Base-by-base conservation (phyloP, 2,888 invertebrate genomes). In the Ochropacha duplaris region DNA sequence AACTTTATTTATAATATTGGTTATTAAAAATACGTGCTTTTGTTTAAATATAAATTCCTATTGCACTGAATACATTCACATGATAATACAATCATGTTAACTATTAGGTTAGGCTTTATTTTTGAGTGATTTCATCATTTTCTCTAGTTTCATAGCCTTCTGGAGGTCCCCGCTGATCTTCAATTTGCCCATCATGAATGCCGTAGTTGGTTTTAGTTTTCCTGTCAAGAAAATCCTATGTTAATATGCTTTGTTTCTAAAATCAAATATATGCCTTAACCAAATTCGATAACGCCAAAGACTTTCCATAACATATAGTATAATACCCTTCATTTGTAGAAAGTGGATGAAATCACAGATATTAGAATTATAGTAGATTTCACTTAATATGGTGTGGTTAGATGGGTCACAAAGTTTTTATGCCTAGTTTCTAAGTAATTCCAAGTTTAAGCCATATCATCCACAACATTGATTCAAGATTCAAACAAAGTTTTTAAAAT, bases 171-270 rank as follows among this genome's bases (percentile, higher is more conserved):
- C 99, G 65, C 94, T 94, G 69, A 99, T 97, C 91, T 98, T 99
- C 71, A 99, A 90, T 88, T 98, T 99, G 55, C 99, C 99, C 81
- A 96, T 96, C 98, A 99, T 98, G 87, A 98, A 99, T 0, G 99
- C 99, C 1, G 96, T 95, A 0, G 98, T 96, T 2, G 99, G 96
- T 80, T 98, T 98, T 69, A 99, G 78, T 90, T 98, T 97, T 39
- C 97, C 97, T 94, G 83, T 44, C 0, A 34, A 31, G 22, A 52
- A 11, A 52, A 34, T 19, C 9, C 4, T 12, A 50, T n/a, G 14
- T 24, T 24, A 14, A 4, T 22, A 14, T 11, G 56, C n/a, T n/a
- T n/a, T n/a, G n/a, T n/a, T n/a, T n/a, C n/a, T 49, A 56, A 0
- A 19, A 49, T 24, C 24, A 24, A n/a, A n/a, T n/a, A n/a, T n/a